Evolutionary conservation across 2,113 vertebrate species (phyloP).

Genomic region (Furnarius figulus): DNA sequence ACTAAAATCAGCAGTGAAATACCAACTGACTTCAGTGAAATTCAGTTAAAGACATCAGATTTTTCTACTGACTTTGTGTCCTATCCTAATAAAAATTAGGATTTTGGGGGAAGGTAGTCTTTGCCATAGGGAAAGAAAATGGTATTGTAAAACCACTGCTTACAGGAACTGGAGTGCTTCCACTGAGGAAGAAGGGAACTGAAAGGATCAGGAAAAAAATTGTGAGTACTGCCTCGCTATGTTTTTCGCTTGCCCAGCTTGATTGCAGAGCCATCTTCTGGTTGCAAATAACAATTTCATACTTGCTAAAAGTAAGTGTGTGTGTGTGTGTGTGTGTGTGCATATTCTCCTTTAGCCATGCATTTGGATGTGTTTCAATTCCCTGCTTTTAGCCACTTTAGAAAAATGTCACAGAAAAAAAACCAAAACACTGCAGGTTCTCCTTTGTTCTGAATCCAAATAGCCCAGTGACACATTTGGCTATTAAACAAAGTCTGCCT

Average conservation of each 20-base stretch:
- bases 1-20: not conserved
- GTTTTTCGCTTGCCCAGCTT: slow-evolving; percentile 31
- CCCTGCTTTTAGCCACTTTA: not conserved
- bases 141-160: not conserved
- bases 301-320: not conserved
- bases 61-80: not conserved
- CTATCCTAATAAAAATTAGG: not conserved
- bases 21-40: not conserved
- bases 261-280: slow-evolving; percentile 66
- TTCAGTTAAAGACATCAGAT: not conserved
- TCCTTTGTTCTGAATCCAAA: not conserved
- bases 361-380: not conserved
- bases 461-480: not conserved
- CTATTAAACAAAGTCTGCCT: not conserved
- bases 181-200: not conserved
- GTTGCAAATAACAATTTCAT: slow-evolving; percentile 19
- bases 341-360: not conserved
- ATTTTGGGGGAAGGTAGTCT: not conserved
- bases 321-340: no score
- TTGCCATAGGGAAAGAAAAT: not conserved
- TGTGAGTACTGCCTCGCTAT: not conserved
- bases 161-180: not conserved
- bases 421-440: not conserved
- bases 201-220: not conserved
- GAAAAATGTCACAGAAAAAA: not conserved